Conservation (phyloP, 92 coral and sea anemone species). For the Meandrina meandrites region DNA sequence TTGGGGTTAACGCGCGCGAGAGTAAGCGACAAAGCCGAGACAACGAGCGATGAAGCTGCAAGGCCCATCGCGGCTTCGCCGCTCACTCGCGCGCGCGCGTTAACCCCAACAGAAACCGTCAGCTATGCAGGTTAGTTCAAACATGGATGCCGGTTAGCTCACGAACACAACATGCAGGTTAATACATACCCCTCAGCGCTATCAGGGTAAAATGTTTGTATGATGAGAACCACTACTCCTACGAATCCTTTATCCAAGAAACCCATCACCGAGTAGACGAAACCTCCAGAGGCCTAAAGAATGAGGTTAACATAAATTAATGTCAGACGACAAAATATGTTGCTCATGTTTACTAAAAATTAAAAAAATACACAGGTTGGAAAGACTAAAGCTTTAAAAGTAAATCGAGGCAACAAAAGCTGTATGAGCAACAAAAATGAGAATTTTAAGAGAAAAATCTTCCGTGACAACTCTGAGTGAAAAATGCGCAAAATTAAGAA, state of each 20-base stretch:
- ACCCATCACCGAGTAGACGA: conserved; percentile 81
- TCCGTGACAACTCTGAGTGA: too few relatives aligned
- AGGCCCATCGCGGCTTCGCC: too few relatives aligned
- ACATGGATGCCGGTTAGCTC: too few relatives aligned
- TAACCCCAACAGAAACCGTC: too few relatives aligned
- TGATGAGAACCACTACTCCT: conserved; percentile 63
- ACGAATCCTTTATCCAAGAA: conserved; percentile 76
- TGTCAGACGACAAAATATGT: neutral
- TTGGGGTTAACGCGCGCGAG: too few relatives aligned
- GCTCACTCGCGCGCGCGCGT: too few relatives aligned
- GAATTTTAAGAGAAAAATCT: too few relatives aligned
- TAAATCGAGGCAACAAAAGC: neutral
- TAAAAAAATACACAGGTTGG: neutral
- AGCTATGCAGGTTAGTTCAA: too few relatives aligned
- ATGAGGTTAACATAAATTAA: neutral
- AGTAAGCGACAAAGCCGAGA: too few relatives aligned
- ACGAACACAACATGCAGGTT: neutral
- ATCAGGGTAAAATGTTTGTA: conserved; percentile 74
- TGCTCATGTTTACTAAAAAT: neutral
- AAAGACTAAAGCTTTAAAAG: neutral
- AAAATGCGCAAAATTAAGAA: too few relatives aligned
- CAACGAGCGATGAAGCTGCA: too few relatives aligned
- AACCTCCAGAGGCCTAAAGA: conserved; percentile 65
- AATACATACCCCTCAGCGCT: conserved; percentile 61
- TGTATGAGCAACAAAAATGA: too few relatives aligned